phyloP scores from a whole-genome alignment of 2,888 invertebrate genomes.

The Drosophila formosana region DNA sequence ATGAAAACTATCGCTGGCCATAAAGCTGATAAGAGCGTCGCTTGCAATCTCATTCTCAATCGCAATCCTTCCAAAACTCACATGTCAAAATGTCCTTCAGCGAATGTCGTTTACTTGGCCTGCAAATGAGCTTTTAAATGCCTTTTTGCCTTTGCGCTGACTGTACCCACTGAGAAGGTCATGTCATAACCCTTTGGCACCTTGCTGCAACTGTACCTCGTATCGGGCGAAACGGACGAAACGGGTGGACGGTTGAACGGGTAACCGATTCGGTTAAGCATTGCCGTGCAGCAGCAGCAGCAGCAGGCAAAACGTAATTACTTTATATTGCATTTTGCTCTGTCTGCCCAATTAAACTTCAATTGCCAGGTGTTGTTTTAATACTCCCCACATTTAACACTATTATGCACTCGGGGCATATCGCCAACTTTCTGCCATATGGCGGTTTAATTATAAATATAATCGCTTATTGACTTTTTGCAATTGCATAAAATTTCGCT shows the following conservation, averaged over 20 bases:
- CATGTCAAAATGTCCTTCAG: conserved; percentile 43
- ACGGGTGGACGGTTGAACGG: neutral
- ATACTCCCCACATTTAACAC: conserved; percentile 18
- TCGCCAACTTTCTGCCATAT: neutral
- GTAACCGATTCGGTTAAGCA: conserved; percentile 29
- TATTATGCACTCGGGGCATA: conserved; percentile 32
- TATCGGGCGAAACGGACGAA: conserved; percentile 1
- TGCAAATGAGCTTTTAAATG: conserved; percentile 53
- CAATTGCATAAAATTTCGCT: too few species aligned
- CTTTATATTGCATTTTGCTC: conserved; percentile 58
- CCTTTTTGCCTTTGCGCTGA: conserved; percentile 16
- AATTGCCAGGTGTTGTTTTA: conserved; percentile 66
- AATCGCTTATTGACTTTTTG: neutral
- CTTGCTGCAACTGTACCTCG: conserved; percentile 19
- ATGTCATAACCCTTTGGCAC: conserved; percentile 2
- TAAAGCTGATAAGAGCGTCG: conserved; percentile 45
- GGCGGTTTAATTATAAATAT: neutral
- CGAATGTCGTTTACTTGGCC: conserved; percentile 42
- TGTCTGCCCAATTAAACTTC: conserved; percentile 70
- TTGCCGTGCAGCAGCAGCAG: conserved; percentile 20
- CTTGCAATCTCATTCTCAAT: neutral
- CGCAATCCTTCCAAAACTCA: neutral
- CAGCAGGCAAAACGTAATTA: conserved; percentile 53
- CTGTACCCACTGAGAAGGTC: conserved; percentile 21
- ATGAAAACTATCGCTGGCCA: conserved; percentile 55